phyloP scores from a whole-genome alignment of 2,888 invertebrate genomes.

The Ischnura elegans region DNA sequence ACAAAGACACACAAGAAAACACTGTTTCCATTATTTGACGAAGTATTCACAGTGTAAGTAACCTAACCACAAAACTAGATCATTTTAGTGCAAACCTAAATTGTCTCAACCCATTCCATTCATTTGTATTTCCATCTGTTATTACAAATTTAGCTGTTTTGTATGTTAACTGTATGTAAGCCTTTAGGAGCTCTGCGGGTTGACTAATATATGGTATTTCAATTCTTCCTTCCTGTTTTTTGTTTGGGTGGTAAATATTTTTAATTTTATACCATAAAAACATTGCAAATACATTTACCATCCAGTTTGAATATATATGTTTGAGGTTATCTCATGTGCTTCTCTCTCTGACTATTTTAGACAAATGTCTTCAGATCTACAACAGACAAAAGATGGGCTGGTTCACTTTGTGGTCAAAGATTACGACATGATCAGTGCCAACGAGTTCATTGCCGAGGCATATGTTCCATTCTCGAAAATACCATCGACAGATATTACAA shows the following conservation, averaged over 20 bases:
- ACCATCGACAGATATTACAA: conserved; percentile 82
- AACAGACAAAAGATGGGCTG: conserved; percentile 84
- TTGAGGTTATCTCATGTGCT: too few relatives aligned
- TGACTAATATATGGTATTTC: too few relatives aligned
- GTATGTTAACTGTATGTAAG: too few relatives aligned
- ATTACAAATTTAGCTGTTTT: too few relatives aligned
- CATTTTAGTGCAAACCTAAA: not conserved
- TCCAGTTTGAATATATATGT: too few relatives aligned
- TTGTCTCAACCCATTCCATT: too few relatives aligned
- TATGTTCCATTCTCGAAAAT: conserved; percentile 91
- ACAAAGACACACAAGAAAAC: conserved; percentile 96
- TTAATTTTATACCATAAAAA: too few relatives aligned
- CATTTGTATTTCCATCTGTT: too few relatives aligned
- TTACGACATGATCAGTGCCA: conserved; percentile 95
- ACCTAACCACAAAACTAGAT: not conserved
- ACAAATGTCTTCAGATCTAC: conserved; percentile 86
- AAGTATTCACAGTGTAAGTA: conserved; percentile 95
- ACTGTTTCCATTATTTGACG: conserved; percentile 96
- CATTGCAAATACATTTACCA: too few relatives aligned
- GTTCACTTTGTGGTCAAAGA: conserved; percentile 96
- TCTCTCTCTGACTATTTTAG: conserved; percentile 79
- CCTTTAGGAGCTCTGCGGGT: too few relatives aligned
- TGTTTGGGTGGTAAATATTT: too few relatives aligned
- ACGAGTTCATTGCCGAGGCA: conserved; percentile 97
- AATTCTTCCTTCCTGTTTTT: too few relatives aligned